Base-by-base conservation (phyloP, 2,797 vertebrate species). In the Anguilla obscura region DNA sequence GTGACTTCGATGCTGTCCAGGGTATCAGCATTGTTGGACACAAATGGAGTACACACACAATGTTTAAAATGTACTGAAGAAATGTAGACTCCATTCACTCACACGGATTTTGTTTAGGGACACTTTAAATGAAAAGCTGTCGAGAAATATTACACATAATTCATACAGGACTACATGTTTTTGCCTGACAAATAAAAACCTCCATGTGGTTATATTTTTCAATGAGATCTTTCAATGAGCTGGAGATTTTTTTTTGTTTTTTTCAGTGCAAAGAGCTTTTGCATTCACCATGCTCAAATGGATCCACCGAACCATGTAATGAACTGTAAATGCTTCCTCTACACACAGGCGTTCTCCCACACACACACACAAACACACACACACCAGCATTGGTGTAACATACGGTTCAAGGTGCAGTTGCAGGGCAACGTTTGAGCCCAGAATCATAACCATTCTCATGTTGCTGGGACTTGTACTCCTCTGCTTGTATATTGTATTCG, bases 271-370 rank as follows among this genome's bases (percentile, higher is more conserved):
- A 82, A 50, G 79, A 82, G 40, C 79, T 50, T n/a, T 82, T 50
- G 79, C 45, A 50, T 82, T n/a, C 79, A 48, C 40, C 24, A n/a
- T 33, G 79, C 40, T 82, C 45, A 79, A 82, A 82, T 33, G 24
- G 79, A 50, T 48, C 36, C 40, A 48, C 40, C 21, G 76, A 45
- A 45, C 76, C 40, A 48, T 82, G 45, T 82, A 50, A 82, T 82
- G 45, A 82, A 82, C 27, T 82, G 79, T 82, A 82, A 82, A 50
- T 50, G 79, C 40, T 86, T 83, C 50, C 36, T 80, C 74, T 18
- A 24, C 54, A 56, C 12, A 45, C 16, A 56, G 9, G 18, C 24
- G 30, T 50, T 27, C 40, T 24, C 66, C 27, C 30, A 71, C 69
- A 71, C 30, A 84, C 48, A 84, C 83, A 54, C 82, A 30, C 45